phyloP scores from a whole-genome alignment of 2,113 vertebrate species.

The Perca flavescens region DNA sequence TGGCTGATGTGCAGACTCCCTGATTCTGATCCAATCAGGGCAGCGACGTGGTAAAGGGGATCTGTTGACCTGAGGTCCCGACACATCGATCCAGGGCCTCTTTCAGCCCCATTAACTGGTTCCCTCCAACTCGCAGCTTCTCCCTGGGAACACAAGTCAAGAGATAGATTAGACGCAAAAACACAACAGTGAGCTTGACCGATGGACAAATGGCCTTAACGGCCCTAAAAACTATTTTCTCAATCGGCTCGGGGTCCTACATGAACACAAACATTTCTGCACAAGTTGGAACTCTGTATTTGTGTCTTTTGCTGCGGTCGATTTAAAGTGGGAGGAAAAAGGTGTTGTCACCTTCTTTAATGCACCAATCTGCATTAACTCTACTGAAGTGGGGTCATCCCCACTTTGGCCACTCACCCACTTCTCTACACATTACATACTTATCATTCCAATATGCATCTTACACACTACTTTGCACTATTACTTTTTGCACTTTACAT shows the following conservation, averaged over 20 bases:
- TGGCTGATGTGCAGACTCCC: neutral
- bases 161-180: neutral
- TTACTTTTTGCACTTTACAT: too few species aligned
- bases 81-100: conserved; percentile 84
- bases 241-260: neutral
- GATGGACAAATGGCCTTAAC: neutral
- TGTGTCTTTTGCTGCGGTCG: neutral
- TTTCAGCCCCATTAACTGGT: conserved; percentile 87
- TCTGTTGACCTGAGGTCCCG: conserved; percentile 60
- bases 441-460: too few species aligned
- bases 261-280: neutral
- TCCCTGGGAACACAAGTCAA: conserved; percentile 79
- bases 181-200: neutral
- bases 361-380: neutral
- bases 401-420: too few species aligned
- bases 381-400: too few species aligned
- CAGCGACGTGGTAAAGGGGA: conserved; percentile 71
- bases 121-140: conserved; percentile 86
- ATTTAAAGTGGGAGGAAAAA: neutral
- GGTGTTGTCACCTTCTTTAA: neutral
- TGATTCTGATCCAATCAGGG: conserved; percentile 45
- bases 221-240: neutral
- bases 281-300: neutral
- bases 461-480: too few species aligned
- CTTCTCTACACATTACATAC: too few species aligned